Conservation (phyloP, 2,888 invertebrate species). For the Lamellibrachia columna region DNA sequence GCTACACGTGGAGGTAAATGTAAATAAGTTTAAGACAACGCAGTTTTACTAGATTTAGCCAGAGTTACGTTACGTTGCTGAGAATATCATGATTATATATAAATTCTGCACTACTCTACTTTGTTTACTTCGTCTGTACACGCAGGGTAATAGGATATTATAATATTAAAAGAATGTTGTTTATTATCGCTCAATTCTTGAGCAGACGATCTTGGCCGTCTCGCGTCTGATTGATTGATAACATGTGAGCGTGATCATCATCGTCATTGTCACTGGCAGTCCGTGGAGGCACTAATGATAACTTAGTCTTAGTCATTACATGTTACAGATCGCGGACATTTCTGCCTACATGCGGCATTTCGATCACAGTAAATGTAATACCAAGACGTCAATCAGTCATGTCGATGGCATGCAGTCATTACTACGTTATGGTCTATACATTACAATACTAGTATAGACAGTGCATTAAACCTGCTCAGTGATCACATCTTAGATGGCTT, state of each 20-base stretch:
- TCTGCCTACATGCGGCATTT: too few relatives aligned
- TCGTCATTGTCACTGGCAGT: background rate
- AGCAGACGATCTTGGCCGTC: background rate
- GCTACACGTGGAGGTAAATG: slow-evolving; percentile 16
- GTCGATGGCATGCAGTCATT: too few relatives aligned
- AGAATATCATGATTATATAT: background rate
- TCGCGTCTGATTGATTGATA: background rate
- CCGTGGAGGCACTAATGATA: too few relatives aligned
- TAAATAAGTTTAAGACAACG: background rate
- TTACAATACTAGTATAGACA: too few relatives aligned
- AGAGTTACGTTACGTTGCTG: background rate
- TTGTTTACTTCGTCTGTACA: background rate
- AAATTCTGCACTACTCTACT: background rate
- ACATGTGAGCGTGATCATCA: background rate
- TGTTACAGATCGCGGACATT: too few relatives aligned
- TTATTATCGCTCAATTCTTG: background rate
- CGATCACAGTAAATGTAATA: too few relatives aligned
- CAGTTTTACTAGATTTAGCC: background rate
- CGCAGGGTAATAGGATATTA: background rate
- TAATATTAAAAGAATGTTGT: background rate
- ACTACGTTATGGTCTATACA: too few relatives aligned
- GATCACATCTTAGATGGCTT: too few relatives aligned
- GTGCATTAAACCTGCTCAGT: too few relatives aligned
- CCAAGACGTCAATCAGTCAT: too few relatives aligned
- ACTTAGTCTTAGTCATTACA: too few relatives aligned